Evolutionary conservation across 2,888 invertebrate genomes (phyloP), one percentile per base, ranked within the genome.

Genomic region (Periphyllus acericola): DNA sequence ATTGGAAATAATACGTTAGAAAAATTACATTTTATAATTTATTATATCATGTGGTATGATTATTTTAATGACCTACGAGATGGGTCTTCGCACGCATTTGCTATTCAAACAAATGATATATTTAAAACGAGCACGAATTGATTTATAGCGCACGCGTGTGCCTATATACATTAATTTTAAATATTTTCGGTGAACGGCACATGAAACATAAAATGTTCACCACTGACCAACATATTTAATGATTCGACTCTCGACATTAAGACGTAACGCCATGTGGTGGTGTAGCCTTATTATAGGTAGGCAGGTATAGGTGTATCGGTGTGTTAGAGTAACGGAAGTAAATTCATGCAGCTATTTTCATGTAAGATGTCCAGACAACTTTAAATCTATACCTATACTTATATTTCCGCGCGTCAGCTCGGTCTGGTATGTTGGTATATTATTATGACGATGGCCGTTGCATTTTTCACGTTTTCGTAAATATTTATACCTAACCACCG

Each of bases 161-260:
- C 8, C 46, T 68, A 52, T n/a, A 21, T 74, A 52, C 34, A 21
- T 74, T n/a, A 68, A 74, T 83, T 36, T 55, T 36, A 74, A 32
- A 52, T 83, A 36, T 83, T 82, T 46, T 46, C 29, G 5, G 46
- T 29, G 19, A 46, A 29, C 21, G 29, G 40, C 32, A 46, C 46
- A 71, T 5, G 60, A 74, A 60, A 75, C 34, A 36, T 55, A 34
- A 55, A 46, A 72, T 60, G 60, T 40, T 60, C 75, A 46, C 34
- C 76, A 25, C 75, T 83, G 84, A 66, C 84, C 66, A 75, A 84
- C 66, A 76, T 76, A 40, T 75, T 84, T 76, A 84, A 76, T 29
- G 66, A 84, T 66, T 84, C 76, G 11, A 36, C 60, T 21, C 74
- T 19, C n/a, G 17, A 83, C 29, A 29, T 82, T 68, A 8, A 36